Evolutionary conservation across 2,888 invertebrate species (phyloP), one percentile per base, ranked within the genome.

Genomic region (Epistrophe grossulariae): DNA sequence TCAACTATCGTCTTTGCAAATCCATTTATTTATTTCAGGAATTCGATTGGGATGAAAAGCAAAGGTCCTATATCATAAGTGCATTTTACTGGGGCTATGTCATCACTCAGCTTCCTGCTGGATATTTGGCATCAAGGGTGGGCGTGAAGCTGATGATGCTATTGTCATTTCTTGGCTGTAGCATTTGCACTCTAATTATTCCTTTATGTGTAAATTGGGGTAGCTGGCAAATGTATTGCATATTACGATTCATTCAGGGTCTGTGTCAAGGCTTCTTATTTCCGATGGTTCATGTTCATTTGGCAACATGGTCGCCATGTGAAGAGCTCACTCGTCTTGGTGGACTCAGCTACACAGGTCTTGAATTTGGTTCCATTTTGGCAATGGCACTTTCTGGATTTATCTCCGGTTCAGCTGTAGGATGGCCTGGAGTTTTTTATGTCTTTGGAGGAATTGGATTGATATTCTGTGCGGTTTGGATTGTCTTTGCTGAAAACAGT

Each of bases 391-490:
- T 94, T 15, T 94, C 95, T 10, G 96, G 96, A 0, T 62, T 94
- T 0, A 92, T 96, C 24, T 94, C 95, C 0, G 93, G 91, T 0
- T 94, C 92, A 3, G 28, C 45, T 24, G 89, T 93, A 0, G 95
- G 95, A 3, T 95, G 95, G 95, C 95, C 95, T 0, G 93, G 94
- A 1, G 94, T 94, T 7, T 95, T 95, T 90, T 95, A 95, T 92
- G 84, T 94, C 1, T 93, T 94, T 57, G 95, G 95, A 0, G 89
- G 89, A 0, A 77, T 93, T 0, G 93, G 94, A 13, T 89, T 95
- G 1, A 1, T 92, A 1, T 94, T 94, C 93, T 92, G 92, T 10
- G 89, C 92, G 0, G 17, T 93, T 0, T 95, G 95, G 93, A 92
- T 93, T 81, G 90, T 93, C 70, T 93, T 94, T 45, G 94, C 95